These are phyloP conservation scores for Siniperca undulata DNA, from an alignment of 2,797 vertebrate genomes.

Conservation along the genomic window DNA sequence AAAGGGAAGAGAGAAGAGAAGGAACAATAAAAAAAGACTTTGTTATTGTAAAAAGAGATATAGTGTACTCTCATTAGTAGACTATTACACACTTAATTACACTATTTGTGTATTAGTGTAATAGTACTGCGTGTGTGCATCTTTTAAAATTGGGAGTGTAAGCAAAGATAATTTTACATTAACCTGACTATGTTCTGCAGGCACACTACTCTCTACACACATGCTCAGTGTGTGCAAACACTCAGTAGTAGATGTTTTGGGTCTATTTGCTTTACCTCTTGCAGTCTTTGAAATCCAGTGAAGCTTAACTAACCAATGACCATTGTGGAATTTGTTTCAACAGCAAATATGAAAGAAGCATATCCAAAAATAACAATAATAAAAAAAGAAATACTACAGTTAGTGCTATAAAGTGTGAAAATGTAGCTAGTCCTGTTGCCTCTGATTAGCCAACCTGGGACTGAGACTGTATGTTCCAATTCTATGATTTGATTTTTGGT, in stretches of 20 bases:
- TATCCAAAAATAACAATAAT: background rate
- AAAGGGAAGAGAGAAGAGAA: slow-evolving; percentile 25
- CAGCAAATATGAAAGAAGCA: background rate
- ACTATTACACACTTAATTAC: slow-evolving; percentile 14
- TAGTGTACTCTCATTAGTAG: slow-evolving; percentile 15
- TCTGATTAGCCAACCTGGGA: background rate
- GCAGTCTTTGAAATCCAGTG: background rate
- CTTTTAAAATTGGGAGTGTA: background rate
- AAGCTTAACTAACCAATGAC: background rate
- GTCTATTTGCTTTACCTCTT: background rate
- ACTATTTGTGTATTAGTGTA: background rate
- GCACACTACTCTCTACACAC: too few species aligned
- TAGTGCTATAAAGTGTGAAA: background rate
- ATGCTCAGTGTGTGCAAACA: background rate
- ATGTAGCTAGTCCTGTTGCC: background rate
- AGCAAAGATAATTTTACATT: background rate
- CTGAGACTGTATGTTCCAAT: too few species aligned
- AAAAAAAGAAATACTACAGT: too few species aligned
- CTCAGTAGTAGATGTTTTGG: background rate
- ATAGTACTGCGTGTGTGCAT: background rate
- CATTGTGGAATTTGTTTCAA: background rate
- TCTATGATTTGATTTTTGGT: too few species aligned
- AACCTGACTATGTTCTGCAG: background rate
- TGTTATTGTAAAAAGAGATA: slow-evolving; percentile 14
- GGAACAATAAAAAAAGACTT: slow-evolving; percentile 3